A percentile compares a stretch with the other conserved stretches of the same genome.
Evolutionary conservation across 2,797 vertebrate species (phyloP).

Genomic region (Siniperca undulata): DNA sequence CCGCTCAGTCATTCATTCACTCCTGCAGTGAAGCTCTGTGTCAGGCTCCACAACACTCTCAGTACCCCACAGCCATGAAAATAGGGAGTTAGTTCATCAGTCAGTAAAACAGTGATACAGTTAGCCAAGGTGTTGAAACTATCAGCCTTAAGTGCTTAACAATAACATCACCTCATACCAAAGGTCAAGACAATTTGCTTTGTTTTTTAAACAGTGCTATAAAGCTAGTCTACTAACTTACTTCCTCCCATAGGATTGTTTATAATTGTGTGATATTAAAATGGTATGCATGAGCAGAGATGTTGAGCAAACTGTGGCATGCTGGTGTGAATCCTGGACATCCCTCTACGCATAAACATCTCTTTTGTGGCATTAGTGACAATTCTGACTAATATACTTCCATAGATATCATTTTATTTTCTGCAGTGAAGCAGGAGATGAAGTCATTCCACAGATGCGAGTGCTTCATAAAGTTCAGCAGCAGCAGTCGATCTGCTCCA

Average conservation of each 20-base stretch:
- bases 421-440: neutral
- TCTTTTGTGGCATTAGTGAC: neutral
- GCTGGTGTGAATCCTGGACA: neutral
- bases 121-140: neutral
- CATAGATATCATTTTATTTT: neutral
- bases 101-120: constrained; percentile 11
- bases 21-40: constrained; percentile 51
- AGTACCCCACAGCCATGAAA: constrained; percentile 5
- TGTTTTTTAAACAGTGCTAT: neutral
- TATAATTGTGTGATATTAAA: neutral
- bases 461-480: neutral
- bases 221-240: neutral
- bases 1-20: constrained; percentile 28
- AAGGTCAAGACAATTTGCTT: no score
- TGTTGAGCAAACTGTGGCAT: neutral
- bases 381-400: neutral
- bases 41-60: constrained; percentile 39
- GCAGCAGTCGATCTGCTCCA: neutral
- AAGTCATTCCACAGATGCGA: neutral
- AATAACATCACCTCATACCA: neutral
- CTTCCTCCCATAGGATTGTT: no score
- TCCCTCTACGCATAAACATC: neutral
- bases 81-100: constrained; percentile 44
- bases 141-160: neutral
- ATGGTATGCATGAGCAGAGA: neutral